phyloP scores from a whole-genome alignment of 1,140 invertebrate genomes.

The Zaprionus davidi region DNA sequence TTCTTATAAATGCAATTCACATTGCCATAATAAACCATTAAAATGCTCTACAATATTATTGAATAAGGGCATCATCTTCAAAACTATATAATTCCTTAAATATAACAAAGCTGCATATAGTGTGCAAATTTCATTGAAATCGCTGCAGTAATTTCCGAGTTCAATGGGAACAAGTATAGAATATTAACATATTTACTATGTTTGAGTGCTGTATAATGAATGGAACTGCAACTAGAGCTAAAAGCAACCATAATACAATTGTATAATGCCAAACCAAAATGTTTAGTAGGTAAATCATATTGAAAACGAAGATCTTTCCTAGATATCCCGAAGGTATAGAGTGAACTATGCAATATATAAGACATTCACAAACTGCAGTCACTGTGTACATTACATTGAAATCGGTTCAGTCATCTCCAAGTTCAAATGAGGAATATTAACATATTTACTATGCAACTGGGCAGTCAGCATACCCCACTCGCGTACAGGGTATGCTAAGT shows the following conservation, averaged over 20 bases:
- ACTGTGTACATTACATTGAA: neutral
- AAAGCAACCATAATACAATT: too few relatives aligned
- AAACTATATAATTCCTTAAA: neutral
- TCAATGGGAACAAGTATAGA: neutral
- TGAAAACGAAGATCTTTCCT: too few relatives aligned
- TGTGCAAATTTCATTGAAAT: neutral
- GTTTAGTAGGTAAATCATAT: too few relatives aligned
- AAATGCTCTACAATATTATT: neutral
- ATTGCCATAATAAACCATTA: neutral
- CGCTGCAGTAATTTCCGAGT: neutral
- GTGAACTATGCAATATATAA: too few relatives aligned
- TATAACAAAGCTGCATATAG: neutral
- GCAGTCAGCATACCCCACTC: neutral
- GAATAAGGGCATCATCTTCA: neutral
- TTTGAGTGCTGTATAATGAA: too few relatives aligned
- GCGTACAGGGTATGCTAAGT: conserved; percentile 29
- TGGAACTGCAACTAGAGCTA: too few relatives aligned
- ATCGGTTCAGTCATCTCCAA: too few relatives aligned
- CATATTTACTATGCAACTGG: neutral
- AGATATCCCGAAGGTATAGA: too few relatives aligned
- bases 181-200: neutral
- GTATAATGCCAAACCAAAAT: too few relatives aligned
- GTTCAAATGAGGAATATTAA: too few relatives aligned
- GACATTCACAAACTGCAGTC: neutral
- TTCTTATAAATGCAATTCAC: neutral